These are phyloP conservation scores for Taphrorychus bicolor DNA, from an alignment of 2,888 invertebrate genomes.

Conservation along the genomic window DNA sequence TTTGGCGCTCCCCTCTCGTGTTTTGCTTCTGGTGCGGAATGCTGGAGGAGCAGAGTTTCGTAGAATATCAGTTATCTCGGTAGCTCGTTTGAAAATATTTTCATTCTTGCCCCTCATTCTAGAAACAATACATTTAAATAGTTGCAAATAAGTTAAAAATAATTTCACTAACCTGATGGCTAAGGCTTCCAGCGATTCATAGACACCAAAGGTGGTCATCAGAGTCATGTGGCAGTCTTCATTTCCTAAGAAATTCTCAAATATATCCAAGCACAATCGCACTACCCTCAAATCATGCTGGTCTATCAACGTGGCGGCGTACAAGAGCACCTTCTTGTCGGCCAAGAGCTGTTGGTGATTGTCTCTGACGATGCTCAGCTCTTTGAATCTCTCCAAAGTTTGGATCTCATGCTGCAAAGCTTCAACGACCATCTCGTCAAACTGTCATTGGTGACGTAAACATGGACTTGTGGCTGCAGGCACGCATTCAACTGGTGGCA, in stretches of 20 bases:
- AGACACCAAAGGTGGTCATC: conserved; percentile 48
- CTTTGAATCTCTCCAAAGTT: conserved; percentile 35
- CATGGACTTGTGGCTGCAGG: not conserved
- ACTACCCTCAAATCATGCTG: conserved; percentile 42
- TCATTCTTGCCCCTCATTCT: conserved; percentile 44
- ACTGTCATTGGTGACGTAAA: no score
- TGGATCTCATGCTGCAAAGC: conserved; percentile 12
- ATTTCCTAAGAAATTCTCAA: conserved; percentile 47
- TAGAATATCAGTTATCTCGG: conserved; percentile 40
- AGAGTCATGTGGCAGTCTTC: conserved; percentile 43
- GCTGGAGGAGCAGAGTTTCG: conserved; percentile 41
- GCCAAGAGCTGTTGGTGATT: conserved; percentile 23
- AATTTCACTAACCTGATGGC: conserved; percentile 43
- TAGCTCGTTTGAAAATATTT: conserved; percentile 41
- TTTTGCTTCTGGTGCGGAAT: conserved; percentile 38
- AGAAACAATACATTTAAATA: conserved; percentile 35
- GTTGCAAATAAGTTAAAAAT: not conserved
- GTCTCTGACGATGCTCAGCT: conserved; percentile 31
- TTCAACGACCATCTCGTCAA: conserved; percentile 15
- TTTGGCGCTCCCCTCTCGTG: conserved; percentile 35
- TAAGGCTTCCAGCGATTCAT: conserved; percentile 50
- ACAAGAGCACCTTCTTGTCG: conserved; percentile 37
- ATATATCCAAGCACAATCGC: conserved; percentile 47
- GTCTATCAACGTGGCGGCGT: conserved; percentile 48
- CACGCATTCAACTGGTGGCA: not conserved